Evolutionary conservation across 2,797 vertebrate genomes (phyloP), one percentile per base, ranked within the genome.

Genomic region (Gallinago nigripennis): DNA sequence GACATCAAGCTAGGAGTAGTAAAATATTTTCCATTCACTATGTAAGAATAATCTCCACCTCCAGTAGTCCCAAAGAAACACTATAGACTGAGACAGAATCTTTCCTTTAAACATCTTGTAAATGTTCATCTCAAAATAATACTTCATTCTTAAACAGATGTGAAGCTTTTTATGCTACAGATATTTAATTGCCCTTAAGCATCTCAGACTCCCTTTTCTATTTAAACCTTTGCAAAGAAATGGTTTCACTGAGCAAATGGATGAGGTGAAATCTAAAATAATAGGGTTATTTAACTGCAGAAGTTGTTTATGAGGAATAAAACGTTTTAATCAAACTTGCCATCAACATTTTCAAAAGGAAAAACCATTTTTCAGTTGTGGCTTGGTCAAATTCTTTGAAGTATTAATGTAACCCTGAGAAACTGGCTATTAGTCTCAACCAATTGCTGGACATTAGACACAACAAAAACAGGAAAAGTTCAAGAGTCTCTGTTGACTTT

Each of bases 391-490:
- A 88, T 94, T 84, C 94, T 97, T 97, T 96, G 93, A 97, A 95
- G 92, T 94, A 86, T 92, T 94, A 96, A 90, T 79, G 87, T 83
- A 96, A 93, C 84, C 89, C 92, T 95, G 96, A 94, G 96, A 96
- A 96, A 93, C 72, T 66, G 66, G 45, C 91, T 91, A 90, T 94
- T 95, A 92, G 80, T 79, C 88, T 94, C 72, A 86, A 94, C 70
- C 56, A 90, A 64, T 96, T 94, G 83, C 95, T 94, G 95, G 88
- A 94, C 83, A 77, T 94, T 79, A 96, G 95, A 96, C 95, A 94
- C 94, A 96, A 97, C 94, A 97, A 96, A 96, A 96, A 94, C 95
- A 96, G 95, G 95, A 97, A 97, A 94, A 96, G 88, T 96, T 96
- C 77, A 91, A 94, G 86, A 96, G 95, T 96, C 92, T 97, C 90